Percentiles rank a stretch among this genome's conserved stretches.
Conservation (phyloP, 2,113 vertebrate species). For the Prunella himalayana region DNA sequence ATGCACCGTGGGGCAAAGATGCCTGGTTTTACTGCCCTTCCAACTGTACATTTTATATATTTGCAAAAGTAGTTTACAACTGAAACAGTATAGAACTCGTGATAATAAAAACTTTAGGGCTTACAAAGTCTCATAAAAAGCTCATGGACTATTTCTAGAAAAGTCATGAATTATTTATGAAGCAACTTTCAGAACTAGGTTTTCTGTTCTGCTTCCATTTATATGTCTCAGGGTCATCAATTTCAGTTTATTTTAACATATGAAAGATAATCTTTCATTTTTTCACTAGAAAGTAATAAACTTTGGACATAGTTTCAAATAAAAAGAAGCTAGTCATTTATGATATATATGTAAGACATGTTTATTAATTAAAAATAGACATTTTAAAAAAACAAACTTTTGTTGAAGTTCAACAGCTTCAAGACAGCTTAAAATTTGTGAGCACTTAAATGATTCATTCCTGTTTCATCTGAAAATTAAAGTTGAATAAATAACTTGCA, state of each 20-base stretch:
- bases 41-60: not conserved
- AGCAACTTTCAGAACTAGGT: slow-evolving; percentile 41
- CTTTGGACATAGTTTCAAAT: not conserved
- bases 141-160: slow-evolving; percentile 52
- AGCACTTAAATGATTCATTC: not conserved
- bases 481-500: not conserved
- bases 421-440: slow-evolving; percentile 1
- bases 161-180: slow-evolving; percentile 66
- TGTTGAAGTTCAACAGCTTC: not conserved
- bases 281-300: slow-evolving; percentile 51
- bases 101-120: slow-evolving; percentile 58
- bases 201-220: slow-evolving; percentile 57
- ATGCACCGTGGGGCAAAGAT: not conserved
- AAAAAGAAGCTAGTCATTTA: slow-evolving; percentile 26
- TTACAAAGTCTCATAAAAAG: slow-evolving; percentile 57
- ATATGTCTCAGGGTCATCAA: slow-evolving; percentile 50
- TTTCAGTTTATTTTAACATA: slow-evolving; percentile 55
- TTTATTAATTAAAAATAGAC: not conserved
- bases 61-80: not conserved
- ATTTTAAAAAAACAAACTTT: not conserved
- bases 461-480: not conserved
- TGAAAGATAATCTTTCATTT: slow-evolving; percentile 47
- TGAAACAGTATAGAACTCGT: not conserved
- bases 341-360: not conserved
- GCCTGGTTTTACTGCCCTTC: not conserved